A percentile compares a stretch with the other conserved stretches of the same genome.
Evolutionary conservation across 2,888 invertebrate genomes (phyloP).

Genomic region (Tipula unca): DNA sequence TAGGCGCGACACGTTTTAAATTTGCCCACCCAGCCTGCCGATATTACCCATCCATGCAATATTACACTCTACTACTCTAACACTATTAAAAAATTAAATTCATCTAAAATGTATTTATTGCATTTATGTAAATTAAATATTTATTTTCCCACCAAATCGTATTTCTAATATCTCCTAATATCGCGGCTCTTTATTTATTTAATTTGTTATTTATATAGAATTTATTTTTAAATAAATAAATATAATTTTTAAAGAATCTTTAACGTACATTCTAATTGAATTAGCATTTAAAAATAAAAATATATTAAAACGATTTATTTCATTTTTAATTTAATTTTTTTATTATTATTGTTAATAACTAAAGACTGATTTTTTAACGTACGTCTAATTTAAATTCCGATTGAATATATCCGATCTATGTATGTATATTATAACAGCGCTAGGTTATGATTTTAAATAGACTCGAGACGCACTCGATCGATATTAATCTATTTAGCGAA

Average conservation of each 20-base stretch:
- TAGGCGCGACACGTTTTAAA: not conserved
- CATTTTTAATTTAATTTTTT: not conserved
- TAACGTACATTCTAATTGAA: slow-evolving; percentile 8
- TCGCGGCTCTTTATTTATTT: not conserved
- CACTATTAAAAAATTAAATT: not conserved
- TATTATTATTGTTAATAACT: not conserved
- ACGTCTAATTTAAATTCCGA: not conserved
- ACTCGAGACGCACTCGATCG: not conserved
- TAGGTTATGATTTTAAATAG: not conserved
- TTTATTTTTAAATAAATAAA: slow-evolving; percentile 8
- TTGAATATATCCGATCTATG: not conserved
- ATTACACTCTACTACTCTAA: not conserved
- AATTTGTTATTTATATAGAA: not conserved
- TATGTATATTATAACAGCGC: not conserved
- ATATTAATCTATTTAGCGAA: not conserved
- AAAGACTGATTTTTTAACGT: not conserved
- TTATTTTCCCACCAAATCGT: not conserved
- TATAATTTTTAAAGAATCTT: not conserved
- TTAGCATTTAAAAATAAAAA: not conserved
- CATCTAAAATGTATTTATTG: not conserved
- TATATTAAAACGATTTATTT: not conserved
- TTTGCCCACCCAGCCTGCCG: not conserved
- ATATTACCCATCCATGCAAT: not conserved
- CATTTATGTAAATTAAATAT: not conserved
- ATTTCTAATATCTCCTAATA: not conserved